Conservation (phyloP, 2,797 vertebrate genomes). For the Aeoliscus strigatus region DNA sequence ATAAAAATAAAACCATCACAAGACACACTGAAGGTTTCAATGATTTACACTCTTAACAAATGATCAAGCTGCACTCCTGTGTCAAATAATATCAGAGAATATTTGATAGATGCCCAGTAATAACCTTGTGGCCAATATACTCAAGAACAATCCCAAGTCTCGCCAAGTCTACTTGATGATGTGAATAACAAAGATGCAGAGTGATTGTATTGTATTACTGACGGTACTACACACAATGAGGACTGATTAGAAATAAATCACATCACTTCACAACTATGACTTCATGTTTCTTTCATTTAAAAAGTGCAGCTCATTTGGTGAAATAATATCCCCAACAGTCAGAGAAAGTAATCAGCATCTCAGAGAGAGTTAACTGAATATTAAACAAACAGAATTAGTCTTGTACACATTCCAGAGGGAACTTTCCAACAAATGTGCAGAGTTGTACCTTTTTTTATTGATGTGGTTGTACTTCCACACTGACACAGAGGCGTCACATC, state of each 20-base stretch:
- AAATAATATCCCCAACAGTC: conserved; percentile 9
- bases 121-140: too few species aligned
- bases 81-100: too few species aligned
- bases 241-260: too few species aligned
- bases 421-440: conserved; percentile 30
- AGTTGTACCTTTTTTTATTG: conserved; percentile 31
- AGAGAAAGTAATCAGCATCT: conserved; percentile 31
- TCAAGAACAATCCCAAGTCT: too few species aligned
- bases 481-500: conserved; percentile 9
- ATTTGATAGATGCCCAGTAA: too few species aligned
- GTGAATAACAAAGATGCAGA: too few species aligned
- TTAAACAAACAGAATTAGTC: conserved; percentile 42
- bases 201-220: too few species aligned
- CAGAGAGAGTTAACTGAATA: conserved; percentile 42
- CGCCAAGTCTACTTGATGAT: too few species aligned
- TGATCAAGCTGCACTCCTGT: too few species aligned
- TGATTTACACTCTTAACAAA: too few species aligned
- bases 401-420: conserved; percentile 23
- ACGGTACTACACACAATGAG: neutral
- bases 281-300: neutral
- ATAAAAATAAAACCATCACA: too few species aligned
- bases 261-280: neutral
- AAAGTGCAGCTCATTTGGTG: conserved; percentile 4
- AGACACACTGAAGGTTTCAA: too few species aligned
- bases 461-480: conserved; percentile 7